These are phyloP conservation scores for Garrulus glandarius DNA, from an alignment of 2,797 vertebrate genomes.

Conservation along the genomic window DNA sequence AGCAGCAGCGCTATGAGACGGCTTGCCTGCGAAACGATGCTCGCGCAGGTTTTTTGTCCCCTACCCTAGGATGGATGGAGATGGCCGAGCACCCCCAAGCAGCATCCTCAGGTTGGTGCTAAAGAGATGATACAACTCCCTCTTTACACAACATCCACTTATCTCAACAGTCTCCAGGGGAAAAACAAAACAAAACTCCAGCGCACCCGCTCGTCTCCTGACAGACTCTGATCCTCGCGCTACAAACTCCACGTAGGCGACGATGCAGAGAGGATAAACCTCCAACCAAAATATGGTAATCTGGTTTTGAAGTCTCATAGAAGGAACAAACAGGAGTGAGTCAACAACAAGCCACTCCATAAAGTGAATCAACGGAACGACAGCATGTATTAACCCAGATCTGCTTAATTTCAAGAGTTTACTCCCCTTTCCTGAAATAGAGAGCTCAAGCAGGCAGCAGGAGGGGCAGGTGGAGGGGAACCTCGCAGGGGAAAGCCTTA, in stretches of 20 bases:
- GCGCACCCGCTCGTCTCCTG: not conserved
- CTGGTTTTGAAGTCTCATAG: slow-evolving; percentile 36
- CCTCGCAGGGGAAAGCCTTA: slow-evolving; percentile 29
- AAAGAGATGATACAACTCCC: not conserved
- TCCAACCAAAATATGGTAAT: slow-evolving; percentile 57
- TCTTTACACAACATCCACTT: slow-evolving; percentile 22
- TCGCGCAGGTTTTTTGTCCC: fast-evolving
- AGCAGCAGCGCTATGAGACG: not conserved
- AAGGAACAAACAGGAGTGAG: slow-evolving; percentile 62
- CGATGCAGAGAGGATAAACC: slow-evolving; percentile 65
- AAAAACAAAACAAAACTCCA: slow-evolving; percentile 46
- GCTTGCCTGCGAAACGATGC: not conserved
- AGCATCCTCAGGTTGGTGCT: not conserved
- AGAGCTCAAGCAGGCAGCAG: not conserved
- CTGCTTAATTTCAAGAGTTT: slow-evolving; percentile 19
- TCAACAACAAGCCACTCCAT: slow-evolving; percentile 45
- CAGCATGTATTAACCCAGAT: slow-evolving; percentile 67
- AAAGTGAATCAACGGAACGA: not conserved
- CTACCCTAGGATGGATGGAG: not conserved
- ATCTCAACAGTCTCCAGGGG: not conserved
- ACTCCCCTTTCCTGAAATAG: not conserved
- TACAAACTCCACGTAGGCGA: slow-evolving; percentile 55
- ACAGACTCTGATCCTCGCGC: slow-evolving; percentile 54
- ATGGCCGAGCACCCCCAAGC: not conserved
- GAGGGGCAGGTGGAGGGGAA: not conserved